Evolutionary conservation across 2,888 invertebrate genomes (phyloP), one percentile per base, ranked within the genome.

Genomic region (Prenolepis imparis): DNA sequence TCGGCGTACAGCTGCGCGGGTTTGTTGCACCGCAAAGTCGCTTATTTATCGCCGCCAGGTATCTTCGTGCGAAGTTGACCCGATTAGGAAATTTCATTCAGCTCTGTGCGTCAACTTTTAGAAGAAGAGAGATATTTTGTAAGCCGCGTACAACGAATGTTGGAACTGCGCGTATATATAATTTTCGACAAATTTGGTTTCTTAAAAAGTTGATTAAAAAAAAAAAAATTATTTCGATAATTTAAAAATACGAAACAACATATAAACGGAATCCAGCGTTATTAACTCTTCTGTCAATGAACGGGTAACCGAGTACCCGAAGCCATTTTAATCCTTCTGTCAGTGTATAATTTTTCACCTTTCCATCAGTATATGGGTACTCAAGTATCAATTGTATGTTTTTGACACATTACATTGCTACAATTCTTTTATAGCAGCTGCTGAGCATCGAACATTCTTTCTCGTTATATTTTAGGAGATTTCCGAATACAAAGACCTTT

Each of bases 21-120:
- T 68, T 84, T 85, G 84, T 86, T 59, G 78, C 59, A 24, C 73
- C 78, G 36, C 78, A 87, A 88, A 91, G 89, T 86, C 90, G 87
- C 87, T 91, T 91, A 92, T 91, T 92, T 91, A 92, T 91, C 86
- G 86, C 84, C 82, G 41, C 81, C 81, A 68, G 84, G 88, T 87
- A 84, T 88, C 90, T 83, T 82, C 70, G 48, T 52, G 77, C 87
- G 82, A 64, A 86, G 90, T 91, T 91, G 89, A 87, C 91, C 88
- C 68, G 78, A 85, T 87, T 87, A 84, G 59, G 86, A 90, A 87
- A 85, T 91, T 90, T 90, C 88, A 89, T 90, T 91, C 87, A 86
- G 82, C 85, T 68, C 68, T 28, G n/a, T 52, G 12, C 55, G 39
- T 39, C 70, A 12, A 32, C 24, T 36, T 80, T 59, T 73, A 36